Conservation (phyloP, 2,797 vertebrate species). For the Phalloptychus januarius region DNA sequence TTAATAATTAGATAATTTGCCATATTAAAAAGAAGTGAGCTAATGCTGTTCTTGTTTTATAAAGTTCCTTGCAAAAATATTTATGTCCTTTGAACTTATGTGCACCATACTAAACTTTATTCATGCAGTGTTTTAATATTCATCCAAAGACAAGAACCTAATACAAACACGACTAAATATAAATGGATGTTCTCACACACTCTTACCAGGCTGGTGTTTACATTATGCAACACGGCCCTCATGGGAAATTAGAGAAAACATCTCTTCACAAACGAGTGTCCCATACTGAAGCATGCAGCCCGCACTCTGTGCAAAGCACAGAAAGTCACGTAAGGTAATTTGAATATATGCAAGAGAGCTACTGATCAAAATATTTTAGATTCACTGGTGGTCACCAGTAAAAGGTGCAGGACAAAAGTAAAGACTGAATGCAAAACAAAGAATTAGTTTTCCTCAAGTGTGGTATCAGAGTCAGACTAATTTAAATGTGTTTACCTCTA, state of each 20-base stretch:
- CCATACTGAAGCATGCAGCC: conserved; percentile 4
- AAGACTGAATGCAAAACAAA: conserved; percentile 3
- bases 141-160: background rate
- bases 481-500: background rate
- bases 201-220: conserved; percentile 9
- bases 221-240: conserved; percentile 21
- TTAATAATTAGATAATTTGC: background rate
- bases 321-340: background rate
- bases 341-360: conserved; percentile 3
- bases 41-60: background rate
- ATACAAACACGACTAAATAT: conserved; percentile 10
- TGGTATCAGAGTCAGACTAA: background rate
- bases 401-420: background rate
- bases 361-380: conserved; percentile 17
- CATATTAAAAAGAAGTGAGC: background rate
- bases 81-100: background rate
- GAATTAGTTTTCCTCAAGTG: background rate
- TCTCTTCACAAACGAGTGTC: conserved; percentile 13
- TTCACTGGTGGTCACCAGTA: conserved; percentile 3
- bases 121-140: conserved; percentile 4
- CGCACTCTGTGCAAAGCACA: conserved; percentile 5
- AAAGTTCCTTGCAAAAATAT: background rate
- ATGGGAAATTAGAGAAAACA: conserved; percentile 19
- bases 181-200: conserved; percentile 5
- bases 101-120: conserved; percentile 7